Conservation (phyloP, 2,113 vertebrate genomes). For the Antennarius striatus region DNA sequence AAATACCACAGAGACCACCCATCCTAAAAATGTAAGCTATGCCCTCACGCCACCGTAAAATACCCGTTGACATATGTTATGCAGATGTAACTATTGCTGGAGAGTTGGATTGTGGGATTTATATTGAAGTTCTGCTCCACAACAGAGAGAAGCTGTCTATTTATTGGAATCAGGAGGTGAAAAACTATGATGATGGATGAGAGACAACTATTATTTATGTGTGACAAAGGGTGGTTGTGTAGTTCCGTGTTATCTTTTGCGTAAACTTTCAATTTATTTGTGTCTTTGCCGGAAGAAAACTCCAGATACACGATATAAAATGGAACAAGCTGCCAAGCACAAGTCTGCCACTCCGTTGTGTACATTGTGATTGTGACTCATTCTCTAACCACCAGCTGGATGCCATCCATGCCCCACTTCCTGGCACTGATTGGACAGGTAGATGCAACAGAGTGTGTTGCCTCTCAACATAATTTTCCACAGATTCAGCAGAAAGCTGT, state of each 20-base stretch:
- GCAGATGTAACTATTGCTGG: conserved; percentile 63
- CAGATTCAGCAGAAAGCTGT: conserved; percentile 74
- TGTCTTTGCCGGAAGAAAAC: not conserved
- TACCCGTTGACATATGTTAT: conserved; percentile 62
- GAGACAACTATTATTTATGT: not conserved
- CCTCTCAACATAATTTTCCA: conserved; percentile 70
- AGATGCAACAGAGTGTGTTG: conserved; percentile 48
- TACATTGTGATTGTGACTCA: conserved; percentile 51
- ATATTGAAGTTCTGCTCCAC: conserved; percentile 22
- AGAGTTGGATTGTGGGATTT: conserved; percentile 23
- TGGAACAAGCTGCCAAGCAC: not conserved
- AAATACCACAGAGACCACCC: conserved; percentile 68
- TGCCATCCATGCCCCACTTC: conserved; percentile 43
- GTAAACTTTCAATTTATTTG: too few species aligned
- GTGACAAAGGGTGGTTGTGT: conserved; percentile 1
- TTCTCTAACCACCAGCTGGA: conserved; percentile 62
- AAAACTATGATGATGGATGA: not conserved
- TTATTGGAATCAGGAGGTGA: conserved; percentile 33
- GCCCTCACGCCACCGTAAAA: conserved; percentile 59
- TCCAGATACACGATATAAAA: conserved; percentile 9
- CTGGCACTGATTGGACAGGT: conserved; percentile 70
- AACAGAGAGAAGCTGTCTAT: conserved; percentile 28
- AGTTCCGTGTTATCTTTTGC: not conserved
- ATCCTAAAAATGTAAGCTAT: conserved; percentile 64
- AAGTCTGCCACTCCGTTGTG: conserved; percentile 14